Conservation (phyloP, 2,113 vertebrate species). For the Galbula dea region DNA sequence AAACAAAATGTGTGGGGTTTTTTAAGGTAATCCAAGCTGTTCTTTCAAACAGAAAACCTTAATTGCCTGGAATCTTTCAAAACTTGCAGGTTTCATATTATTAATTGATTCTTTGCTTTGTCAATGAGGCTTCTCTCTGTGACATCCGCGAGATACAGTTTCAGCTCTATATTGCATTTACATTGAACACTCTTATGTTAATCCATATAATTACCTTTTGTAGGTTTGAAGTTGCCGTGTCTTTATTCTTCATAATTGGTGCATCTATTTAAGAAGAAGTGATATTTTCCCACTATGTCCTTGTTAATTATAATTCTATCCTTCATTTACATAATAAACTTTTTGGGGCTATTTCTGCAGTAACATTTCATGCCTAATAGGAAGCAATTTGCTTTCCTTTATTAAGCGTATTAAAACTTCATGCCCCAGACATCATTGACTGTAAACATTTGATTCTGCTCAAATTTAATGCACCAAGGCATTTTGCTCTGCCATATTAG, state of each 20-base stretch:
- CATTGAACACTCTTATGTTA: slow-evolving; percentile 19
- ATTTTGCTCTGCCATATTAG: slow-evolving; percentile 77
- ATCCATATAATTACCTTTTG: slow-evolving; percentile 56
- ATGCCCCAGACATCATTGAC: slow-evolving; percentile 74
- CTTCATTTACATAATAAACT: slow-evolving; percentile 73
- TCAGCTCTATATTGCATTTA: background rate
- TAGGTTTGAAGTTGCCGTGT: slow-evolving; percentile 33
- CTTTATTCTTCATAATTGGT: slow-evolving; percentile 69
- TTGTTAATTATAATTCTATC: slow-evolving; percentile 68
- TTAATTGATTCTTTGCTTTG: slow-evolving; percentile 37
- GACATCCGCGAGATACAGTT: background rate
- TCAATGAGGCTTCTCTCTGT: background rate
- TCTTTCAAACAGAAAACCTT: background rate
- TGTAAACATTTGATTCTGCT: slow-evolving; percentile 81
- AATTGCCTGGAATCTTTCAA: slow-evolving; percentile 1
- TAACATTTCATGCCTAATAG: slow-evolving; percentile 77
- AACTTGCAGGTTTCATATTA: background rate
- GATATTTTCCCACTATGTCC: slow-evolving; percentile 67
- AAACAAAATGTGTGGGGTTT: background rate
- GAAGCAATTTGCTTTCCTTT: slow-evolving; percentile 80
- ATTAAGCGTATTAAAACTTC: slow-evolving; percentile 81
- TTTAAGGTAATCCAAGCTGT: background rate
- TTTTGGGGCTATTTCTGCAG: slow-evolving; percentile 68
- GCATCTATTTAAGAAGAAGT: slow-evolving; percentile 56
- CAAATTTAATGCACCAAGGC: slow-evolving; percentile 79